Percentiles rank a stretch among this genome's conserved stretches.
These are phyloP conservation scores for Paraplagusia blochii DNA, from an alignment of 2,113 vertebrate genomes.

Conservation along the genomic window DNA sequence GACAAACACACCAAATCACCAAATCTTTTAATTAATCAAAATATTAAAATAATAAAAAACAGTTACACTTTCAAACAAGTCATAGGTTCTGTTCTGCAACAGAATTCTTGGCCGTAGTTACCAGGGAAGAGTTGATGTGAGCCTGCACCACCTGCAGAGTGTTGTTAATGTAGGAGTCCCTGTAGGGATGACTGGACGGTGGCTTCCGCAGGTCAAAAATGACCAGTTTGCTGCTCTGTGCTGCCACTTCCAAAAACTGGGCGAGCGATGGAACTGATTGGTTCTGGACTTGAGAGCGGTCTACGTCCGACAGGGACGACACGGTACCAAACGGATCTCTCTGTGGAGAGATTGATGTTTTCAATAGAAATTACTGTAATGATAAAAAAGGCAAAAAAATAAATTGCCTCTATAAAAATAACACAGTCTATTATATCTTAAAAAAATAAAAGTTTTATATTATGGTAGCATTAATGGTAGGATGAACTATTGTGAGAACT, in stretches of 20 bases:
- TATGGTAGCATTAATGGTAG: too few species aligned
- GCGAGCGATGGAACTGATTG: slow-evolving; percentile 80
- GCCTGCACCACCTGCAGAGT: slow-evolving; percentile 78
- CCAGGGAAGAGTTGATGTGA: slow-evolving; percentile 81
- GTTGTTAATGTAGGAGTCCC: slow-evolving; percentile 74
- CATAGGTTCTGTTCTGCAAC: accelerated
- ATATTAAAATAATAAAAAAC: too few species aligned
- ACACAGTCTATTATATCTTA: too few species aligned
- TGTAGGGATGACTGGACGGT: slow-evolving; percentile 81
- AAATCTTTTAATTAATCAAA: too few species aligned
- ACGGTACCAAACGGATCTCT: slow-evolving; percentile 79
- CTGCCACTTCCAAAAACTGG: slow-evolving; percentile 79
- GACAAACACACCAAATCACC: background rate
- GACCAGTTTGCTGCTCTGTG: slow-evolving; percentile 71
- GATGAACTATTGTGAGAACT: too few species aligned
- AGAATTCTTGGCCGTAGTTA: background rate
- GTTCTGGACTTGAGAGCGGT: slow-evolving; percentile 71
- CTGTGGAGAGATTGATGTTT: slow-evolving; percentile 46
- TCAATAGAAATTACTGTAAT: too few species aligned
- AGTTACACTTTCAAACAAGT: background rate
- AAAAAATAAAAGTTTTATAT: too few species aligned
- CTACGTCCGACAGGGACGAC: slow-evolving; percentile 63
- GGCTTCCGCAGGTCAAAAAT: slow-evolving; percentile 86
- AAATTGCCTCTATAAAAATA: too few species aligned
- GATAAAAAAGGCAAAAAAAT: too few species aligned